These are phyloP conservation scores for Crotophaga sulcirostris DNA, from an alignment of 2,113 vertebrate genomes.

Conservation along the genomic window DNA sequence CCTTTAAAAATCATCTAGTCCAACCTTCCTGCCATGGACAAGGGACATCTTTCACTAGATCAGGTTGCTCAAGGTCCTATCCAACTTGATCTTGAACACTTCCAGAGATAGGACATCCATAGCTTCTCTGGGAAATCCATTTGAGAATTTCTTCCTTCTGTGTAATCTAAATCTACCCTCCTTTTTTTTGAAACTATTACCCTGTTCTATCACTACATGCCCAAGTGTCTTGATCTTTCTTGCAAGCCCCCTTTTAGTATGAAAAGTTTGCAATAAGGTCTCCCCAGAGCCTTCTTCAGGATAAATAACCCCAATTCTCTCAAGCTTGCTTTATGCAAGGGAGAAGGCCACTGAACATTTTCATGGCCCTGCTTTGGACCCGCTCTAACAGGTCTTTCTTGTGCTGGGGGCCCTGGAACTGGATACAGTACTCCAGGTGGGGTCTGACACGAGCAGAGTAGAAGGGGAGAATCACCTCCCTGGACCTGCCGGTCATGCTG, in stretches of 20 bases:
- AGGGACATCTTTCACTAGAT: not conserved
- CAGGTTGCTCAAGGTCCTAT: not conserved
- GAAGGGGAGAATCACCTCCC: not conserved
- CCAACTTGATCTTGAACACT: not conserved
- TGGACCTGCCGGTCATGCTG: not conserved
- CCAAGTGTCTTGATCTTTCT: not conserved
- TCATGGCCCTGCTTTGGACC: not conserved
- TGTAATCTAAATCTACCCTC: not conserved
- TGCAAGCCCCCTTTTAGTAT: not conserved
- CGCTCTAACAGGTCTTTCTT: not conserved
- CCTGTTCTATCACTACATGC: rapidly evolving
- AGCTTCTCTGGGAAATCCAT: not conserved
- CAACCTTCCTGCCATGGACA: not conserved
- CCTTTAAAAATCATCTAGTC: not conserved
- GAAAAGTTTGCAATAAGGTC: not conserved
- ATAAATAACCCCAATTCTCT: not conserved
- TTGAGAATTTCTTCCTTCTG: not conserved
- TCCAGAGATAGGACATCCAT: not conserved
- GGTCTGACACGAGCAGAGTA: not conserved
- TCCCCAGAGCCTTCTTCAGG: not conserved
- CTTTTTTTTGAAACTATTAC: not conserved
- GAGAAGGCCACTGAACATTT: not conserved
- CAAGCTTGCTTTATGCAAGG: not conserved
- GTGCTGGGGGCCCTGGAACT: too few relatives aligned
- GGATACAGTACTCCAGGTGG: not conserved